Conservation (phyloP, 1,140 invertebrate genomes). For the Bombus pascuorum region DNA sequence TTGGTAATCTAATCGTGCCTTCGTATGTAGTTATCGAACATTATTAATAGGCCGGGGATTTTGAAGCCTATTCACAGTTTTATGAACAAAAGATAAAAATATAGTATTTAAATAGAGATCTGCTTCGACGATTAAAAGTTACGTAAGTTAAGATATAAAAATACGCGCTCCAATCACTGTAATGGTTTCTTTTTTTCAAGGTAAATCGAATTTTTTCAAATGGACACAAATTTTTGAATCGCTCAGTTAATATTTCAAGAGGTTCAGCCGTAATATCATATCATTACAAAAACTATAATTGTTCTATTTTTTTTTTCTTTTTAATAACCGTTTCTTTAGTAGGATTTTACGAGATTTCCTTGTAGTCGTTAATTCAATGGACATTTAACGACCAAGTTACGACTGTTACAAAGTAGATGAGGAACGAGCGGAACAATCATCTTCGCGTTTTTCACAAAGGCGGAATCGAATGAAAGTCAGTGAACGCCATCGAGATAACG, state of each 20-base stretch:
- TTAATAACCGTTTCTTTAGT: not conserved
- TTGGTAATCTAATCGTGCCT: not conserved
- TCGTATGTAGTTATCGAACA: not conserved
- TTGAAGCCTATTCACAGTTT: too few species aligned
- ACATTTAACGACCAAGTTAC: conserved; percentile 22
- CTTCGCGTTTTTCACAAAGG: conserved; percentile 52
- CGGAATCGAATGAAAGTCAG: conserved; percentile 51
- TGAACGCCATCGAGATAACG: conserved; percentile 56
- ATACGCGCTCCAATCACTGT: too few species aligned
- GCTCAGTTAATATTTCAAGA: not conserved
- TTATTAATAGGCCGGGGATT: not conserved
- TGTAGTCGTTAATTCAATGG: conserved; percentile 14
- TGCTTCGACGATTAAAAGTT: too few species aligned
- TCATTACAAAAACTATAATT: not conserved
- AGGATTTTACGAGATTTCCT: conserved; percentile 5
- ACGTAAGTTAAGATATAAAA: too few species aligned
- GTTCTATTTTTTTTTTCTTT: not conserved
- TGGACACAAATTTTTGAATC: not conserved
- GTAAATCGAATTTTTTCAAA: not conserved
- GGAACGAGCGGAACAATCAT: conserved; percentile 7
- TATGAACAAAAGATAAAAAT: too few species aligned
- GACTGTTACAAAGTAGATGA: not conserved
- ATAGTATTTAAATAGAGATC: too few species aligned
- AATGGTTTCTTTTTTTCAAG: too few species aligned
- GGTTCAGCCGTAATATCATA: not conserved